These are phyloP conservation scores for Hofmannophila pseudospretella DNA, from an alignment of 2,888 invertebrate genomes.

Conservation along the genomic window DNA sequence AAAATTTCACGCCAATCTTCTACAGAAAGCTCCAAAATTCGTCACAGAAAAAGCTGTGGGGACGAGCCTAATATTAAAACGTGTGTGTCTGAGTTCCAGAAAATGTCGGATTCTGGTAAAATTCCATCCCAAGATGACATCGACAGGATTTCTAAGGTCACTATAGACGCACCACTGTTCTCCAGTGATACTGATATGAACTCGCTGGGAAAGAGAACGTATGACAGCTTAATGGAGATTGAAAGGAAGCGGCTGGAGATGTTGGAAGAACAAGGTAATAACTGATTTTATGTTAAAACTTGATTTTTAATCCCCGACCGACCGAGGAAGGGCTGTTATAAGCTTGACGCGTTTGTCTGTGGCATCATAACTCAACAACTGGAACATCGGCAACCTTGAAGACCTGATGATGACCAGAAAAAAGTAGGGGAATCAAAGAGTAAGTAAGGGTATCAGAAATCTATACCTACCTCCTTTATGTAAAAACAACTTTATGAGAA, in stretches of 20 bases:
- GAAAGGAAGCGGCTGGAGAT: slow-evolving; percentile 91
- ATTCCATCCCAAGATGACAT: slow-evolving; percentile 91
- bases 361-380: too few relatives aligned
- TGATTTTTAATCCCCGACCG: too few relatives aligned
- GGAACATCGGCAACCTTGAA: too few relatives aligned
- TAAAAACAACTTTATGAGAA: too few relatives aligned
- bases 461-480: too few relatives aligned
- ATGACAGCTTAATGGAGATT: slow-evolving; percentile 92
- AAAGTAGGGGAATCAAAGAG: too few relatives aligned
- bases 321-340: too few relatives aligned
- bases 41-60: slow-evolving; percentile 68
- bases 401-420: too few relatives aligned
- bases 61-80: slow-evolving; percentile 56
- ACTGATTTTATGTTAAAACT: too few relatives aligned
- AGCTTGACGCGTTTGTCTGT: too few relatives aligned
- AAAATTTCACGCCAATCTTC: slow-evolving; percentile 24
- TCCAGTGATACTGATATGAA: slow-evolving; percentile 81
- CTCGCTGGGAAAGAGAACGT: slow-evolving; percentile 85
- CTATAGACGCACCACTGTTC: slow-evolving; percentile 87
- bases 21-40: slow-evolving; percentile 25
- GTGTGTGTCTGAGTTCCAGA: slow-evolving; percentile 35
- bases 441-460: too few relatives aligned
- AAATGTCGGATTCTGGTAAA: slow-evolving; percentile 57
- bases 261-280: slow-evolving; percentile 91
- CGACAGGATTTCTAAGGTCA: slow-evolving; percentile 92